Conservation (phyloP, 2,113 vertebrate genomes). For the Semnornis frantzii region DNA sequence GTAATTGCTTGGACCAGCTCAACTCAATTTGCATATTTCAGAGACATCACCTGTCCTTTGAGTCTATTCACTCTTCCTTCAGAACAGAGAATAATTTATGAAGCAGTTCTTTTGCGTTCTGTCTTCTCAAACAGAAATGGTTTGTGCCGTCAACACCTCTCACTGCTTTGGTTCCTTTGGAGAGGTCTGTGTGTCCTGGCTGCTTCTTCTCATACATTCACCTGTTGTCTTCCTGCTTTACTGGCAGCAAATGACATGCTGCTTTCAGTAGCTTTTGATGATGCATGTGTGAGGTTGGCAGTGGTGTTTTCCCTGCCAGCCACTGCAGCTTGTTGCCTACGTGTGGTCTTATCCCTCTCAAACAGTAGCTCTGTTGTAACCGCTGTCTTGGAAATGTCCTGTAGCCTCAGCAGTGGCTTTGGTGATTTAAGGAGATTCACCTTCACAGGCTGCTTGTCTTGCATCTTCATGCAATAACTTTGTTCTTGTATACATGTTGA, state of each 20-base stretch:
- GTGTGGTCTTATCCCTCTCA: rapidly evolving
- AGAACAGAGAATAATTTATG: conserved; percentile 46
- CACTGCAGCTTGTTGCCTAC: not conserved
- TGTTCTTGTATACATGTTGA: rapidly evolving
- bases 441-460: not conserved
- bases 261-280: not conserved
- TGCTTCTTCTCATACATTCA: not conserved
- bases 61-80: conserved; percentile 53
- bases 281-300: not conserved
- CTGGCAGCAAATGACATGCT: not conserved
- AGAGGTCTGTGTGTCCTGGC: not conserved
- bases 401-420: not conserved
- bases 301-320: not conserved
- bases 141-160: not conserved
- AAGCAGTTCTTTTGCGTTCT: conserved; percentile 25
- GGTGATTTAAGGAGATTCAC: not conserved
- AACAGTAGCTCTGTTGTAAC: not conserved
- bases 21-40: conserved; percentile 66
- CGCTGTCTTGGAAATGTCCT: rapidly evolving
- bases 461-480: not conserved
- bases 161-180: not conserved
- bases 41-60: conserved; percentile 71
- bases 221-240: not conserved
- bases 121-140: not conserved
- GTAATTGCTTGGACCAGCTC: conserved; percentile 64